Evolutionary conservation across 2,888 invertebrate species (phyloP), one percentile per base, ranked within the genome.

Genomic region (Peribatodes rhomboidaria): DNA sequence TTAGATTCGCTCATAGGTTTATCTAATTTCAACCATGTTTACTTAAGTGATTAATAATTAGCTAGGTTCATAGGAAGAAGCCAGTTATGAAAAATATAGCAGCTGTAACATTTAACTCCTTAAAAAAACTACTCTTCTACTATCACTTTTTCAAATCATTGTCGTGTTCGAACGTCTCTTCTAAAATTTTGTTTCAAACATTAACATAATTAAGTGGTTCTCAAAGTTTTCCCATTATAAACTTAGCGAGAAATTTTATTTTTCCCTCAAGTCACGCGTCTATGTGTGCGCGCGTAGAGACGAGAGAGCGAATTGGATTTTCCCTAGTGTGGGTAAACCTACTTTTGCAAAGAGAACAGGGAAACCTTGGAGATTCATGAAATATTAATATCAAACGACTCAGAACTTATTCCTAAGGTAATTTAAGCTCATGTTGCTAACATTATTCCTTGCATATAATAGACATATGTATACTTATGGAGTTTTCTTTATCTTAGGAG

Each of bases 181-280:
- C 89, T 92, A 88, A 91, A 93, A 92, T 93, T 92, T 92, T 90
- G 93, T 93, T 93, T 93, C 89, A 90, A 92, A 93, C 93, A 93
- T 93, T 93, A 93, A 93, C 93, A 93, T 93, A 93, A 93, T 93
- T 93, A 93, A 93, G 93, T 93, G 93, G 93, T 92, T 93, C 92
- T 92, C 92, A 92, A 93, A 93, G 92, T 93, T 93, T 93, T 93
- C 93, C 93, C 93, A 93, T 93, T 93, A 93, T 92, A 92, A 93
- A 93, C 93, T 93, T 93, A 92, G 92, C 89, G 91, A 93, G 92
- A 92, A 93, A 92, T 93, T 93, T 93, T 93, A 93, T 93, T 93
- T 93, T 93, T 92, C 93, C 93, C 93, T 92, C 92, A 92, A 92
- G 93, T 92, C 91, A 91, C 79, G 81, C 85, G 86, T 82, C 76